A percentile compares a stretch with the other conserved stretches of the same genome.
phyloP scores from a whole-genome alignment of 2,113 vertebrate species.

The Halichoeres trimaculatus region DNA sequence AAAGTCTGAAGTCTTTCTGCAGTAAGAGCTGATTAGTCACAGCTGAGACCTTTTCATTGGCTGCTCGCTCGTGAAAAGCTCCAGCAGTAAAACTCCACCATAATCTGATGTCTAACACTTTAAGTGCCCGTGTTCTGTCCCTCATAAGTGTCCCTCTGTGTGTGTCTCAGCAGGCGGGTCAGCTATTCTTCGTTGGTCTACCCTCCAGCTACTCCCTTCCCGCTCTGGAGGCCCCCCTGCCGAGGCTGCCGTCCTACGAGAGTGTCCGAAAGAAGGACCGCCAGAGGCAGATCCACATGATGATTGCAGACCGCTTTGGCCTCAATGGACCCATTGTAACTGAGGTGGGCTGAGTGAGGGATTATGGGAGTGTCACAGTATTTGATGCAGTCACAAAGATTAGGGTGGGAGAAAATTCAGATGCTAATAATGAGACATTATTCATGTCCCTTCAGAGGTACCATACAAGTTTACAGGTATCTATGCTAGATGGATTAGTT shows the following conservation, averaged over 20 bases:
- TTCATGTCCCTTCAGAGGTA: too few species aligned
- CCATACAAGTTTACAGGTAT: too few species aligned
- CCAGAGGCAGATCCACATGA: constrained; percentile 88
- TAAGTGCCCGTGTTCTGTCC: background rate
- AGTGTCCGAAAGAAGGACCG: constrained; percentile 86
- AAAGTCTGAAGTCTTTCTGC: too few species aligned
- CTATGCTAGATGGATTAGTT: too few species aligned
- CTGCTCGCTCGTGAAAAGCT: background rate
- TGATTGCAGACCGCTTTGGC: constrained; percentile 85
- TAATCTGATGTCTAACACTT: background rate
- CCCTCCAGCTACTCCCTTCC: constrained; percentile 84
- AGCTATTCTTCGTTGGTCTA: constrained; percentile 84
- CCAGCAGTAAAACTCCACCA: background rate
- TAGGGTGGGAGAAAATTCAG: background rate
- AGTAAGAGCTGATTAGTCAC: too few species aligned
- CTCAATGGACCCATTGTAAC: constrained; percentile 82
- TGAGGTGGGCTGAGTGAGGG: constrained; percentile 77
- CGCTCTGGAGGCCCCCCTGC: constrained; percentile 75
- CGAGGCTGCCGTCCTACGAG: constrained; percentile 85
- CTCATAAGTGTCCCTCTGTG: constrained; percentile 17
- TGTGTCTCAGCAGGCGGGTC: constrained; percentile 64
- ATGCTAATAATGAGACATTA: too few species aligned
- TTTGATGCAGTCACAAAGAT: constrained; percentile 24
- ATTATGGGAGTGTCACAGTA: constrained; percentile 20
- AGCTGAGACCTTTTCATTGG: too few species aligned